A percentile compares a stretch with the other conserved stretches of the same genome.
phyloP scores from a whole-genome alignment of 2,797 vertebrate species.

The Leuciscus waleckii region DNA sequence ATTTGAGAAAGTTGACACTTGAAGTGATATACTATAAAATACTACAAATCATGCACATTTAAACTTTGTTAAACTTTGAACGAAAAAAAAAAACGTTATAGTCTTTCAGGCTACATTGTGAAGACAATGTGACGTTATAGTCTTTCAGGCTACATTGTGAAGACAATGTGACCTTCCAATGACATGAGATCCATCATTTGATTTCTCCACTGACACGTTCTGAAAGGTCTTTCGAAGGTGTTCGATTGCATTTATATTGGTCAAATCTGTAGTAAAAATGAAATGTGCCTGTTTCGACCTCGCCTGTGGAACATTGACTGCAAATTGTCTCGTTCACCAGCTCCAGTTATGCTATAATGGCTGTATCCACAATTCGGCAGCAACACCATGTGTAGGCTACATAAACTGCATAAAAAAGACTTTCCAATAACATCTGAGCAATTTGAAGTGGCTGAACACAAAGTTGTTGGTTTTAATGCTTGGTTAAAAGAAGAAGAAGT shows the following conservation, averaged over 20 bases:
- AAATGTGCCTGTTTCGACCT: conserved; percentile 8
- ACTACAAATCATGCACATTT: neutral
- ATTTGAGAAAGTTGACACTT: neutral
- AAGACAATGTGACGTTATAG: neutral
- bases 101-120: conserved; percentile 3
- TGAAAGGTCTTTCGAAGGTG: conserved; percentile 26
- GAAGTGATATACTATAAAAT: neutral
- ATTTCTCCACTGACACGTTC: conserved; percentile 9
- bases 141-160: conserved; percentile 5
- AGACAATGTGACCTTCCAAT: conserved; percentile 14
- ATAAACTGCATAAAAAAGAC: neutral
- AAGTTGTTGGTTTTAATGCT: neutral
- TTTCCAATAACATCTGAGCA: neutral
- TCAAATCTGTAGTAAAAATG: conserved; percentile 10
- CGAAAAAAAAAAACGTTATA: accelerated
- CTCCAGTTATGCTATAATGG: neutral
- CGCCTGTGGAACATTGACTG: neutral
- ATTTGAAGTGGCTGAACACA: neutral
- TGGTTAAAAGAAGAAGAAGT: no score
- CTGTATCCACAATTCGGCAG: neutral
- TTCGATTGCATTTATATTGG: conserved; percentile 7
- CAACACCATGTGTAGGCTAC: neutral
- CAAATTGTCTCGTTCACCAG: neutral
- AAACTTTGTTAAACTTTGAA: neutral
- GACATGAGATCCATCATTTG: conserved; percentile 19